Percentiles rank a stretch among this genome's conserved stretches.
These are phyloP conservation scores for Rhopalosiphum padi DNA, from an alignment of 1,140 invertebrate genomes.

Conservation along the genomic window DNA sequence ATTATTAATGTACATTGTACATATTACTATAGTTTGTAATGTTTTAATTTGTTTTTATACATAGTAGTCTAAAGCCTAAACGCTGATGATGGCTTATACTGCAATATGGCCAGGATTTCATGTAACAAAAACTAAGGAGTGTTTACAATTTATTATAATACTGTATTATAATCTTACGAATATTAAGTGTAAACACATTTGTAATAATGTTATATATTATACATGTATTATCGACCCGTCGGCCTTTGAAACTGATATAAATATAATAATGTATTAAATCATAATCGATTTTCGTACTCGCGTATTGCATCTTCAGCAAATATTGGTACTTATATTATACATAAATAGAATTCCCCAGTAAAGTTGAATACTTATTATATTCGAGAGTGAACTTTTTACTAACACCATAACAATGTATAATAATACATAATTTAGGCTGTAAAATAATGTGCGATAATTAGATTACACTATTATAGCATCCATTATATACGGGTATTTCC, in stretches of 20 bases:
- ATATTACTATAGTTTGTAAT: neutral
- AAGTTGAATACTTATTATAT: neutral
- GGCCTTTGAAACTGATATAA: constrained; percentile 13
- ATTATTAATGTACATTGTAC: neutral
- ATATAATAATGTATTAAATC: constrained; percentile 2
- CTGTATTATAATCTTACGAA: neutral
- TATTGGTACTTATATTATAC: neutral
- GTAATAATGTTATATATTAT: neutral
- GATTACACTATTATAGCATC: no score
- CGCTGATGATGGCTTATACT: no score
- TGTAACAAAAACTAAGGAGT: neutral
- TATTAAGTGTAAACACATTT: neutral
- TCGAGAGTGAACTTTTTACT: neutral
- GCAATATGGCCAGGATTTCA: neutral
- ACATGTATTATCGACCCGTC: neutral
- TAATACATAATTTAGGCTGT: neutral
- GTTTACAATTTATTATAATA: neutral
- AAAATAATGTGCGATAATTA: neutral
- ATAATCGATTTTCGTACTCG: neutral
- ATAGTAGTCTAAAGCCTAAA: neutral
- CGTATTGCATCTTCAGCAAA: neutral
- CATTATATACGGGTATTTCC: constrained; percentile 36
- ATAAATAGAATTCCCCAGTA: neutral
- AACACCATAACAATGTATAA: neutral
- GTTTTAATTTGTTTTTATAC: neutral